A percentile compares a stretch with the other conserved stretches of the same genome.
Conservation (phyloP, 2,888 invertebrate genomes). For the Amphipoea oculea region DNA sequence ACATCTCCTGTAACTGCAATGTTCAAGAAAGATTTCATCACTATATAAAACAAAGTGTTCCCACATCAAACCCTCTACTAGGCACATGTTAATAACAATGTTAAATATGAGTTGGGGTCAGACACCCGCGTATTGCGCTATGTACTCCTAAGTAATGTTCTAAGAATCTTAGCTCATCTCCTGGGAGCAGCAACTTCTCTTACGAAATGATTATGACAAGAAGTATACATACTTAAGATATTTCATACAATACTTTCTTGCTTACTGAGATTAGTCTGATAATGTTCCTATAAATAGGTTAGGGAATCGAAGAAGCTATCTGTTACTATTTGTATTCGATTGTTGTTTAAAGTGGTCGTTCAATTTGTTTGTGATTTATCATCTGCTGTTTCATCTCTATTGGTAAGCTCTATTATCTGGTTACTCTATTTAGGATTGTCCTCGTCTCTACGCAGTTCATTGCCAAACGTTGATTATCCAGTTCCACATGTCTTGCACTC, state of each 20-base stretch:
- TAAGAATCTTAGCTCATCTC: conserved; percentile 28
- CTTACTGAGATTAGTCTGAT: background rate
- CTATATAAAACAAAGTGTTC: background rate
- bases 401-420: background rate
- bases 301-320: background rate
- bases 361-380: background rate
- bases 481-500: background rate
- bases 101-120: conserved; percentile 28
- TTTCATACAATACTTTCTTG: conserved; percentile 13
- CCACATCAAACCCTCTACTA: background rate
- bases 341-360: background rate
- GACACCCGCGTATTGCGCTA: conserved; percentile 2
- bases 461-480: background rate
- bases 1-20: background rate
- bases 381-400: background rate
- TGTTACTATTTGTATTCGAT: background rate
- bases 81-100: conserved; percentile 16
- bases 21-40: background rate
- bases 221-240: background rate
- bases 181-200: background rate
- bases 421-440: too few relatives aligned
- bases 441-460: too few relatives aligned
- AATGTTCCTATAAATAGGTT: conserved; percentile 7
- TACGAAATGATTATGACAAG: conserved; percentile 2
- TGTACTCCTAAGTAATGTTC: background rate